Percentiles rank a stretch among this genome's conserved stretches.
These are phyloP conservation scores for Orestias chungarensis DNA, from an alignment of 2,797 vertebrate species.

Conservation along the genomic window DNA sequence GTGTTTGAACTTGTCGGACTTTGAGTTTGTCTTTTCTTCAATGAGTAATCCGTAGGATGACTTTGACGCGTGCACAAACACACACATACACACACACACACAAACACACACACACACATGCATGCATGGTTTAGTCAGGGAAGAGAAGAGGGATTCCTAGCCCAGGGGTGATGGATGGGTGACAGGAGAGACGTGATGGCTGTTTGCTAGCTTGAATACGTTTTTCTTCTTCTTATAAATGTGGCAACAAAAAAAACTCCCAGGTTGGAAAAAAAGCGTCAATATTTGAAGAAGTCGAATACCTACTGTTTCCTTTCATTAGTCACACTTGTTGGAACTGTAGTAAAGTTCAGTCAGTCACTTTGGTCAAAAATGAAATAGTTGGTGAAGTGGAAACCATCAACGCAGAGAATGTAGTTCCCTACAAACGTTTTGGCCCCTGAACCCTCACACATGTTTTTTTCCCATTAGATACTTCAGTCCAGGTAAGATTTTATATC, in stretches of 20 bases:
- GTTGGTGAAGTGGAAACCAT: background rate
- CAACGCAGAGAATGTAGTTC: background rate
- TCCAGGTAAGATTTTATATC: background rate
- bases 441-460: background rate
- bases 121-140: slow-evolving; percentile 44
- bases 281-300: background rate
- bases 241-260: background rate
- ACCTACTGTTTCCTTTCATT: background rate
- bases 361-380: background rate
- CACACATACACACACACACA: slow-evolving; percentile 33
- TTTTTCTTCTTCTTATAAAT: slow-evolving; percentile 29
- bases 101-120: slow-evolving; percentile 24
- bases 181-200: slow-evolving; percentile 33
- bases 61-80: slow-evolving; percentile 40
- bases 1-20: slow-evolving; percentile 77
- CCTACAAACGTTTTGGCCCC: background rate
- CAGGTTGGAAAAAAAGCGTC: slow-evolving; percentile 18
- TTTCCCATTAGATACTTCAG: background rate
- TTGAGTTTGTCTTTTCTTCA: slow-evolving; percentile 62
- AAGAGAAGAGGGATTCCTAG: slow-evolving; percentile 35
- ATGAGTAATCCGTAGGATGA: slow-evolving; percentile 75
- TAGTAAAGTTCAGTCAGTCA: background rate
- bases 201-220: slow-evolving; percentile 24
- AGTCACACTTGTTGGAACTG: background rate
- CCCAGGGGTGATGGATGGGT: slow-evolving; percentile 43